Base-by-base conservation (phyloP, 1,140 invertebrate genomes). In the Dendroctonus valens region DNA sequence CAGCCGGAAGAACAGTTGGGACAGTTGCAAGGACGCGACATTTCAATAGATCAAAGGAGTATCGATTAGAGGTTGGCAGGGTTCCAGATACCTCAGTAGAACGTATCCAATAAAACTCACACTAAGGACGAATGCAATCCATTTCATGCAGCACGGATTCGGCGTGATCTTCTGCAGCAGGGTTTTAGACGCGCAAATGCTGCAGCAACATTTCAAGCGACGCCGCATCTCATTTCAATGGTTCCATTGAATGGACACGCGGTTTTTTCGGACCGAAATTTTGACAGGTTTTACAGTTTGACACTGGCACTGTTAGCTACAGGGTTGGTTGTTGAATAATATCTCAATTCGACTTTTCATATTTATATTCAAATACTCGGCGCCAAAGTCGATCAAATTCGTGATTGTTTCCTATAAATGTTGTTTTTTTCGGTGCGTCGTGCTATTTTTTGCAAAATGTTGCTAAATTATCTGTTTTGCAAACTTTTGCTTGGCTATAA, bases 101-200 rank as follows among this genome's bases (percentile, higher is more conserved):
- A 67, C 65, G 51, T 60, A 67, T 11, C 38, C 40, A 14, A 61
- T 49, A 57, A 60, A 67, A 60, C 58, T 50, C 37, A 55, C 0
- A 44, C 58, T 54, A 42, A 61, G 44, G 9, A 60, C 58, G 12
- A 60, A 46, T 15, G 49, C 65, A 40, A 67, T 67, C 65, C 65
- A 67, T 67, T 57, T 67, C 49, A 67, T 6, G 51, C 65, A 67
- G 42, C 65, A 67, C 8, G 65, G 41, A 49, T 61, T 60, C 9
- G 65, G 65, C n/a, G 38, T 15, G 46, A 60, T 9, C 12, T 49
- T 60, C 9, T 57, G 46, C 15, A 67, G 39, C 8, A 60, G 15
- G 26, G 49, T 67, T 39, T 59, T 37, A 0, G 65, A 57, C 7
- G 41, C 50, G 50, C 65, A 67, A 6, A 67, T 42, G 58, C 54